Percentiles rank a stretch among this genome's conserved stretches.
Evolutionary conservation across 2,797 vertebrate genomes (phyloP).

Genomic region (Tolypeutes matacus): DNA sequence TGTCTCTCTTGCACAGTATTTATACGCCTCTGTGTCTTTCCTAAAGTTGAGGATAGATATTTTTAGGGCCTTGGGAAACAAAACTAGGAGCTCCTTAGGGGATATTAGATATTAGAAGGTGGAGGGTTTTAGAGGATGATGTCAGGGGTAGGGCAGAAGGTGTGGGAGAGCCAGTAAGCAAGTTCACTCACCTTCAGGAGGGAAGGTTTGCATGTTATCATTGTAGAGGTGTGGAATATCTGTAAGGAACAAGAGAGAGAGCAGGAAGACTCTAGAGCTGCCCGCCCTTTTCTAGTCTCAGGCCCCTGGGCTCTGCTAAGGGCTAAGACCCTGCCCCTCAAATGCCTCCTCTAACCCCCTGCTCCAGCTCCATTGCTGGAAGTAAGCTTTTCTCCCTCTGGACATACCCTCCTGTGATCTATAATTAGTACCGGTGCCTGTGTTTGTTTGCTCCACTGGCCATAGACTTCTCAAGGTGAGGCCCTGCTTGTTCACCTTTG

Average conservation of each 20-base stretch:
- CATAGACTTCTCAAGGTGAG: not conserved
- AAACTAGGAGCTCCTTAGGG: not conserved
- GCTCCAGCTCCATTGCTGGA: not conserved
- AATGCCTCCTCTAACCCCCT: not conserved
- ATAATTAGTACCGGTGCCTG: not conserved
- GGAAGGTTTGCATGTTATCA: slow-evolving; percentile 79
- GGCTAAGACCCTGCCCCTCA: not conserved
- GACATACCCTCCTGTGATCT: not conserved
- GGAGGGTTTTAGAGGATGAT: not conserved
- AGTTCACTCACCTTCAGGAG: slow-evolving; percentile 66
- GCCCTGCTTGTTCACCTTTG: not conserved
- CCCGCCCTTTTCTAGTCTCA: not conserved
- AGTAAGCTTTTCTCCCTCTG: not conserved
- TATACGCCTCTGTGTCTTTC: slow-evolving; percentile 28
- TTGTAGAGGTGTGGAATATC: slow-evolving; percentile 79
- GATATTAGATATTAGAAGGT: not conserved
- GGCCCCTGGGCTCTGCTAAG: not conserved
- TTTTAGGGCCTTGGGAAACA: slow-evolving; percentile 5
- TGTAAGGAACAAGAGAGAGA: slow-evolving; percentile 7
- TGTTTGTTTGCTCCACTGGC: not conserved
- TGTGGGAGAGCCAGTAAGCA: not conserved
- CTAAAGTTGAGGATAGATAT: not conserved
- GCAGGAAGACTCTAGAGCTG: not conserved
- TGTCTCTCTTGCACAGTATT: not conserved
- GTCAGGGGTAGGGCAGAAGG: not conserved